Evolutionary conservation across 1,140 invertebrate species (phyloP).

Genomic region (Lasioglossum baleicum): DNA sequence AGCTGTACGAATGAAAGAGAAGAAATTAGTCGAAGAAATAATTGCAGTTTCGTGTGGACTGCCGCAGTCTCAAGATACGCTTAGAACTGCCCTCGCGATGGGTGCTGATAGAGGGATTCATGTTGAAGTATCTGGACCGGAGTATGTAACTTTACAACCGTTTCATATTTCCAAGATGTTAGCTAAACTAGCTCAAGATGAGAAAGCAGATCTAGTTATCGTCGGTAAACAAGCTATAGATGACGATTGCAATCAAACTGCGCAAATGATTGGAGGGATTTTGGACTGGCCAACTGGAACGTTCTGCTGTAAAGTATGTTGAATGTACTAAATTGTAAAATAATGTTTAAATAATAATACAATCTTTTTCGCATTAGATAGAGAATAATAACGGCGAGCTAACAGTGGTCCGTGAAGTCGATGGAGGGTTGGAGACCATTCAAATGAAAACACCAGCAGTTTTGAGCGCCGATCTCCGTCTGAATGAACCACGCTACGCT

Average conservation of each 20-base stretch:
- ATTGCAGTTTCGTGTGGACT: conserved; percentile 98
- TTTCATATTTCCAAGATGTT: conserved; percentile 98
- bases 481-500: conserved; percentile 99
- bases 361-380: conserved; percentile 80
- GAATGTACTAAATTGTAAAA: conserved; percentile 51
- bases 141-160: conserved; percentile 95
- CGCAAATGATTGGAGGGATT: too few relatives aligned
- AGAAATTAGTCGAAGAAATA: conserved; percentile 95
- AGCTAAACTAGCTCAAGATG: too few relatives aligned
- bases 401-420: conserved; percentile 95
- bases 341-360: background rate
- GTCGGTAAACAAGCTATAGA: too few relatives aligned
- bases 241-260: too few relatives aligned
- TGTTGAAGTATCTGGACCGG: conserved; percentile 92
- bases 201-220: too few relatives aligned
- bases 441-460: conserved; percentile 96
- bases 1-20: conserved; percentile 98
- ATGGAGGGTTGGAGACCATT: conserved; percentile 97
- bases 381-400: conserved; percentile 89
- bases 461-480: conserved; percentile 95
- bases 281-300: too few relatives aligned
- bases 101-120: conserved; percentile 98
- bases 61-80: conserved; percentile 92
- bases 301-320: too few relatives aligned
- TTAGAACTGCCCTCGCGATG: conserved; percentile 98